Percentiles rank a stretch among this genome's conserved stretches.
phyloP scores from a whole-genome alignment of 2,113 vertebrate genomes.

The Bambusicola thoracicus region DNA sequence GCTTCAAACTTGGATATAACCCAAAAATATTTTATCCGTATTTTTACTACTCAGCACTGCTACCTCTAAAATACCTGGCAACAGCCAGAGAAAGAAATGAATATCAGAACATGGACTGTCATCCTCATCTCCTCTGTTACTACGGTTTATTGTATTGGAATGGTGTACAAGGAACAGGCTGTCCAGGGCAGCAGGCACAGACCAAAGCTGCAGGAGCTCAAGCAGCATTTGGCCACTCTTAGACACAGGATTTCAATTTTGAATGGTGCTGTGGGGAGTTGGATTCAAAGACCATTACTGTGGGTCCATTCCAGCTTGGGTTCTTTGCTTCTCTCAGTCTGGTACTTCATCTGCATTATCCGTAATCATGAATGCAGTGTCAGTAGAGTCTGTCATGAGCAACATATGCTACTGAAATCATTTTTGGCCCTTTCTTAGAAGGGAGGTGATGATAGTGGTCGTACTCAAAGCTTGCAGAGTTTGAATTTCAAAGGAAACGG shows the following conservation, averaged over 20 bases:
- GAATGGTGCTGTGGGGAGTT: too few relatives aligned
- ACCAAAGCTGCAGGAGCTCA: too few relatives aligned
- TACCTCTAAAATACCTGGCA: neutral
- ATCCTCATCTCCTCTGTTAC: neutral
- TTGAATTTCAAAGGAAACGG: neutral
- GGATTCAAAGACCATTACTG: too few relatives aligned
- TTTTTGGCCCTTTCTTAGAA: neutral
- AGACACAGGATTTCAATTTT: too few relatives aligned
- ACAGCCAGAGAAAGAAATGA: neutral
- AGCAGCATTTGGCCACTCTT: too few relatives aligned
- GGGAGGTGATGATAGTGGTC: neutral
- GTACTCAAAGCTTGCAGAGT: rapidly evolving
- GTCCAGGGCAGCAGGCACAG: too few relatives aligned
- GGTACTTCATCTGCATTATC: neutral
- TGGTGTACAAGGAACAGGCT: too few relatives aligned
- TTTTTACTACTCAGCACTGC: neutral
- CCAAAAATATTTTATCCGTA: neutral
- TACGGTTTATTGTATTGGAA: neutral
- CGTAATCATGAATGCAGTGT: neutral
- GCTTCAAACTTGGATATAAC: neutral
- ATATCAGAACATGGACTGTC: neutral
- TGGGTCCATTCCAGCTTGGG: too few relatives aligned
- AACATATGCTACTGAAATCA: neutral
- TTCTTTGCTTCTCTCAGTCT: too few relatives aligned
- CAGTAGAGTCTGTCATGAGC: neutral